Base-by-base conservation (phyloP, 2,888 invertebrate species). In the Idaea straminata region DNA sequence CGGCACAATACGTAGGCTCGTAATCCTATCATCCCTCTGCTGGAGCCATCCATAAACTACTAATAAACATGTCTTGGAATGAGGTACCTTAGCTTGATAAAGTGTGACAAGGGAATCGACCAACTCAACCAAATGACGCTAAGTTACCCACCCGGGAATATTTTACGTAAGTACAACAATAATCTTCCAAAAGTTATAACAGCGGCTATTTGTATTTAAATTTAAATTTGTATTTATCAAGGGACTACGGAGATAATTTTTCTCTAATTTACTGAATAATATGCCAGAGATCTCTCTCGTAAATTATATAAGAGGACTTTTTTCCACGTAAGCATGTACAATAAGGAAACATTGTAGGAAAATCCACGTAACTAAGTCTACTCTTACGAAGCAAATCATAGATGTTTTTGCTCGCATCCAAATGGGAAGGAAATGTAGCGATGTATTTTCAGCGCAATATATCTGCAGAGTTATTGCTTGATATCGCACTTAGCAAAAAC, bases 31-130 rank as follows among this genome's bases (percentile, higher is more conserved):
- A 71, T 60, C 69, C 66, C 73, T n/a, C 58, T 61, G 62, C 61
- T 57, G 69, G 66, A 67, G 61, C 61, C 34, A 38, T 64, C 59
- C 65, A 62, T 71, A 75, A 74, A 72, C 71, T 71, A 64, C 67
- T 74, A 73, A 73, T 78, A 74, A 75, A 75, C 71, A 71, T 71
- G 67, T 64, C 66, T 63, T 61, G 65, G 64, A 65, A 38, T 64
- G 64, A 63, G 66, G 61, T 61, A 64, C 66, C 62, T 68, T 63
- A 64, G 65, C 65, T 65, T 68, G 69, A 74, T 72, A 72, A 71
- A 72, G 65, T 69, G 66, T 69, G 73, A 70, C 69, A 68, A 67
- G 70, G 69, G 69, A 71, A 47, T 58, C 63, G 57, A 63, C 47
- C 64, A 57, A 64, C 64, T 62, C 35, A 63, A 64, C 65, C 64